These are phyloP conservation scores for Varanus komodoensis DNA, from an alignment of 2,113 vertebrate species.

Conservation along the genomic window DNA sequence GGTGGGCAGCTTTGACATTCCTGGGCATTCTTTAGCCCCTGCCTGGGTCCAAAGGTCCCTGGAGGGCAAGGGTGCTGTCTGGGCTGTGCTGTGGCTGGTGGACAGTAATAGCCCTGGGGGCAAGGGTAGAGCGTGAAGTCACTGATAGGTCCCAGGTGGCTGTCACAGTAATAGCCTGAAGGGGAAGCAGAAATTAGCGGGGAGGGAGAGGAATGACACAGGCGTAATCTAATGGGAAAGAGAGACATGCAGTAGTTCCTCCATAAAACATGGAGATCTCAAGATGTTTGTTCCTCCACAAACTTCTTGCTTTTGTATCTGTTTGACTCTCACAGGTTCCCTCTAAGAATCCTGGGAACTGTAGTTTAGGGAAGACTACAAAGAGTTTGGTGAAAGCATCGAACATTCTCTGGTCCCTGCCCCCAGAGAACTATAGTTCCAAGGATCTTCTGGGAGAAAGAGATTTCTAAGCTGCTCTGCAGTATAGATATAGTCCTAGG, in stretches of 20 bases:
- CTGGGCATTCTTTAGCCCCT: constrained; percentile 58
- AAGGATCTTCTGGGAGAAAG: background rate
- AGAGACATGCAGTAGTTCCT: background rate
- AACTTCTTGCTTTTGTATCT: background rate
- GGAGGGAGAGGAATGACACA: background rate
- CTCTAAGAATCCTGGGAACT: too few species aligned
- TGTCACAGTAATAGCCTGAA: constrained; percentile 90
- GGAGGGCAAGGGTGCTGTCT: constrained; percentile 85
- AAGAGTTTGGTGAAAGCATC: background rate
- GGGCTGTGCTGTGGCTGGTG: constrained; percentile 79
- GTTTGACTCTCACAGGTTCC: background rate
- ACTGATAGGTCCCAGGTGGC: constrained; percentile 68
- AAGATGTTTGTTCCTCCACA: too few species aligned
- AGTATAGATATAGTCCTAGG: background rate
- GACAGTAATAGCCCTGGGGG: constrained; percentile 89
- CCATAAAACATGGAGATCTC: background rate
- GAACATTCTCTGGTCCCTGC: background rate
- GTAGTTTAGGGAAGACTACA: too few species aligned
- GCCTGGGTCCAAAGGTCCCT: constrained; percentile 83
- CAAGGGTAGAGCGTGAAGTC: constrained; percentile 82
- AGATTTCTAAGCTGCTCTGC: background rate
- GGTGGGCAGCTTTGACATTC: constrained; percentile 83
- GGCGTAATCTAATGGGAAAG: background rate
- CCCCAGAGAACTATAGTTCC: background rate
- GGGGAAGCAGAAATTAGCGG: constrained; percentile 4